These are phyloP conservation scores for Lamellibrachia satsuma DNA, from an alignment of 2,888 invertebrate species.

Conservation along the genomic window DNA sequence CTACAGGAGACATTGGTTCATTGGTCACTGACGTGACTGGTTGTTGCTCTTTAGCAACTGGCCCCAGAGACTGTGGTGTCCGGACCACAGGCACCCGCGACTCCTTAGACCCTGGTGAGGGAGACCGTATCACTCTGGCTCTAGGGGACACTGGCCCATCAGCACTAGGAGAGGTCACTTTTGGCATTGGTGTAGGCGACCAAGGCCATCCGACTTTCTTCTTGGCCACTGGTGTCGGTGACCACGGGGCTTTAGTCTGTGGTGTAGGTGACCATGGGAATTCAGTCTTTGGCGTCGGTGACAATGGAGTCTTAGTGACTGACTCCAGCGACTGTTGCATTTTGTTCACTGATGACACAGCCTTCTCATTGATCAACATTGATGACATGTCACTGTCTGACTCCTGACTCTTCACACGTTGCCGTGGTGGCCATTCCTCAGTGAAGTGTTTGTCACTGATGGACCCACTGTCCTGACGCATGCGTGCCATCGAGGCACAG, in stretches of 20 bases:
- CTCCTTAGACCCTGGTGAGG: neutral
- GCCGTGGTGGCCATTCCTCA: neutral
- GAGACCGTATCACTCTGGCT: neutral
- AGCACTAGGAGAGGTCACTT: neutral
- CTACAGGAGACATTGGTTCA: neutral
- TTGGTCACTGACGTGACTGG: neutral
- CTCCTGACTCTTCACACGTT: neutral
- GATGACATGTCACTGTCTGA: neutral
- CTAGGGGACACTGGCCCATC: neutral
- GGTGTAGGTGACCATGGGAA: neutral
- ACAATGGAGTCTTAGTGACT: neutral
- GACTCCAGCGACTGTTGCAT: neutral
- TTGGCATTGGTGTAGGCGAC: neutral
- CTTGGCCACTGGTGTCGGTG: neutral
- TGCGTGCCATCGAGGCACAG: slow-evolving; percentile 38
- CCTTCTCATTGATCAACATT: neutral
- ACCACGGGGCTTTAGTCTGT: neutral
- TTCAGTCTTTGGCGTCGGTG: neutral
- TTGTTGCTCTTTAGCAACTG: neutral
- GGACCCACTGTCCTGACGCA: slow-evolving; percentile 33
- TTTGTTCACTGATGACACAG: neutral
- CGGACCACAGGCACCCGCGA: neutral
- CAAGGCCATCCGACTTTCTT: neutral
- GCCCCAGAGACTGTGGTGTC: neutral
- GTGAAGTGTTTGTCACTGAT: slow-evolving; percentile 7